Conservation (phyloP, 1,140 invertebrate genomes). For the Stegodyphus dumicola region DNA sequence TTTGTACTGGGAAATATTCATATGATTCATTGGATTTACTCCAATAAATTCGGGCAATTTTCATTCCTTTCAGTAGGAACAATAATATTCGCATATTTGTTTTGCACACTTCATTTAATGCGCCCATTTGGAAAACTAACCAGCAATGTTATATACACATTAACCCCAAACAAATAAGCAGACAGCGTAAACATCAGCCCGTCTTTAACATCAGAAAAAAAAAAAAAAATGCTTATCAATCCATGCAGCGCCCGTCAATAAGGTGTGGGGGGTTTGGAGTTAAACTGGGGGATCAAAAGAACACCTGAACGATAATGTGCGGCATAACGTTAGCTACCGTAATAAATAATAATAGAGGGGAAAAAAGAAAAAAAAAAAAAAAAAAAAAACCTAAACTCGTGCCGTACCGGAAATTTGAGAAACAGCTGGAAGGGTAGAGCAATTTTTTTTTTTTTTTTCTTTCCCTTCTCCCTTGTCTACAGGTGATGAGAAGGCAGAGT, state of each 20-base stretch:
- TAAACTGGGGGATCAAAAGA: neutral
- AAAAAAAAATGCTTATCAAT: too few species aligned
- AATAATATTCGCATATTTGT: too few species aligned
- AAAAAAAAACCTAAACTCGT: constrained; percentile 10
- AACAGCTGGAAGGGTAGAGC: constrained; percentile 38
- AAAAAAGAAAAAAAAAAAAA: neutral
- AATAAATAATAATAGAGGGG: neutral
- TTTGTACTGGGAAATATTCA: too few species aligned
- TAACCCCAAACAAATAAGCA: too few species aligned
- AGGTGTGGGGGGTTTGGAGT: neutral
- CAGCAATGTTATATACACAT: too few species aligned
- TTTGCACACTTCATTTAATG: too few species aligned
- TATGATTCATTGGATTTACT: too few species aligned
- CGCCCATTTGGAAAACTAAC: too few species aligned
- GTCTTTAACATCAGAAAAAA: too few species aligned
- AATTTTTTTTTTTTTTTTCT: constrained; percentile 24
- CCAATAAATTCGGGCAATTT: too few species aligned
- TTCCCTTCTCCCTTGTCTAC: neutral
- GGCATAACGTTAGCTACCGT: neutral
- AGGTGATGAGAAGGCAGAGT: constrained; percentile 21
- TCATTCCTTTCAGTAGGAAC: too few species aligned
- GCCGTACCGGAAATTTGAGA: constrained; percentile 36
- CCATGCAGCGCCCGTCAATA: neutral
- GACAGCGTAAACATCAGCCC: too few species aligned
- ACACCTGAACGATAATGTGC: neutral